These are phyloP conservation scores for Acomys russatus DNA, from an alignment of 2,797 vertebrate species.

Conservation along the genomic window DNA sequence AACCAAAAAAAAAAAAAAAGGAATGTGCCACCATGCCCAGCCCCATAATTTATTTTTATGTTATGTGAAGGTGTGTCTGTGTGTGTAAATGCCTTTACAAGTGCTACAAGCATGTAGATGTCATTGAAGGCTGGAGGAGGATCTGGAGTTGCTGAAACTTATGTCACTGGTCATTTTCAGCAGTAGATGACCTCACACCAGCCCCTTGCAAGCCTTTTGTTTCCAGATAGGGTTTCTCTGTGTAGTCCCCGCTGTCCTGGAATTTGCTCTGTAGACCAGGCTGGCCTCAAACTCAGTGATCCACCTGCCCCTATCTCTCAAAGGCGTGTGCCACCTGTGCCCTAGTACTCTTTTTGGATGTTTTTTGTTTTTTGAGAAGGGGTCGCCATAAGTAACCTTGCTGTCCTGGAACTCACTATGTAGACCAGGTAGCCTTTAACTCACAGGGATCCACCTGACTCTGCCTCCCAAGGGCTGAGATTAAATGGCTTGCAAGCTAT, in stretches of 20 bases:
- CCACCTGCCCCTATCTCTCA: background rate
- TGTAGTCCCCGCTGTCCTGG: background rate
- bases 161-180: background rate
- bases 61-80: background rate
- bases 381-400: too few species aligned
- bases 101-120: too few species aligned
- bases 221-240: background rate
- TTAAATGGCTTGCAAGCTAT: too few species aligned
- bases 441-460: too few species aligned
- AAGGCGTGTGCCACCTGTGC: too few species aligned
- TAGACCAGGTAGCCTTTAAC: too few species aligned
- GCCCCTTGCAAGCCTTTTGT: background rate
- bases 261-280: background rate
- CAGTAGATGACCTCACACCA: background rate
- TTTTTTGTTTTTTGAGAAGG: too few species aligned
- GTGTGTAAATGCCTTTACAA: background rate
- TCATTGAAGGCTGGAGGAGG: background rate
- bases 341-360: too few species aligned
- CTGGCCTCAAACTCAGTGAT: background rate
- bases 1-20: too few species aligned
- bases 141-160: background rate
- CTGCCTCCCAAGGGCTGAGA: too few species aligned
- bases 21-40: too few species aligned
- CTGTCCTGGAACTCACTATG: too few species aligned
- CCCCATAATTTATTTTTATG: background rate